These are phyloP conservation scores for Columba guinea DNA, from an alignment of 2,797 vertebrate genomes.

Conservation along the genomic window DNA sequence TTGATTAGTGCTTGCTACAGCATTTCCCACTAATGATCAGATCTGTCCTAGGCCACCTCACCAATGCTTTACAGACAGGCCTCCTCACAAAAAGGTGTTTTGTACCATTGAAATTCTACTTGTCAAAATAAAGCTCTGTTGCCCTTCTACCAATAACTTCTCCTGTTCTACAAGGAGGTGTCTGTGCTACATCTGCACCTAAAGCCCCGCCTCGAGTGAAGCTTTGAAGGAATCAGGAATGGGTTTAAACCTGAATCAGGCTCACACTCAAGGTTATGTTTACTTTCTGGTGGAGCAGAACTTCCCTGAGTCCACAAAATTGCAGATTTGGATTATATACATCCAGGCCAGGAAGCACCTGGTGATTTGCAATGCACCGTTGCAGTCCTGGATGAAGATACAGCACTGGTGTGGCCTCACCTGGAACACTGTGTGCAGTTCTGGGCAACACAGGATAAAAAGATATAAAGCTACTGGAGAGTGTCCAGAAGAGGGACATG, in stretches of 20 bases:
- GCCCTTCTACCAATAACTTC: background rate
- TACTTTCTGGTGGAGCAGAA: background rate
- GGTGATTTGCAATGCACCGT: background rate
- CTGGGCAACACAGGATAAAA: no score
- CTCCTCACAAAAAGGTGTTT: background rate
- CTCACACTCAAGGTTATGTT: background rate
- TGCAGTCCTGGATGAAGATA: background rate
- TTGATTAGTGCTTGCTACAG: slow-evolving; percentile 61
- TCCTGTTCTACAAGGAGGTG: background rate
- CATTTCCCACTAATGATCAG: slow-evolving; percentile 47
- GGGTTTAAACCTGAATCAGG: background rate
- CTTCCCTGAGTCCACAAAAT: background rate
- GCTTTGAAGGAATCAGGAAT: background rate
- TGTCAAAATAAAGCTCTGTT: background rate
- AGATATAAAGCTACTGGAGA: no score
- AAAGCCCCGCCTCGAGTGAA: background rate
- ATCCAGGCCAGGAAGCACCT: background rate
- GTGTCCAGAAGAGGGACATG: no score
- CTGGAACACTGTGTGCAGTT: no score
- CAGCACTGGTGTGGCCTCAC: no score
- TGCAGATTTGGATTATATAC: no score
- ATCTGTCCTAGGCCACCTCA: slow-evolving; percentile 31
- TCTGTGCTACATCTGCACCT: background rate
- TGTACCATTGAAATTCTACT: background rate
- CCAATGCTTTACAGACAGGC: background rate